Base-by-base conservation (phyloP, 1,140 invertebrate species). In the Dreissena rostriformis region DNA sequence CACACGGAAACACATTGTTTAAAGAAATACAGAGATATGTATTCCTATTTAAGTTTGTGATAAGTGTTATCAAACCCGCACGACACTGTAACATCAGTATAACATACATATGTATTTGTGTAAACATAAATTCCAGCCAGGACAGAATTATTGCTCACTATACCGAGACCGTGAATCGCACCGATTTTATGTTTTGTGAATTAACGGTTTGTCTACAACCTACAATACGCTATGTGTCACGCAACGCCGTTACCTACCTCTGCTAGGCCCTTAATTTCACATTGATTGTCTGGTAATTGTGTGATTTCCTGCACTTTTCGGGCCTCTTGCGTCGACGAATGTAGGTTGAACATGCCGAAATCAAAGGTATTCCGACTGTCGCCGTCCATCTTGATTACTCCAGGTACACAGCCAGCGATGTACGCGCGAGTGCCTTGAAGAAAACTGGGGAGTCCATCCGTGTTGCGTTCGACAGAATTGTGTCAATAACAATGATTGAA, bases 321-420 rank as follows among this genome's bases (percentile, higher is more conserved):
- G 14, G 51, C 57, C 17, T 79, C 52, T 53, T 39, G 24, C 8
- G 26, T 28, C 24, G n/a, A 65, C 11, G 28, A 19, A 52, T 79
- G 14, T 19, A 79, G 19, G 7, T 79, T 66, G 55, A 11, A 53
- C 53, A 79, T 39, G n/a, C 26, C 66, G 68, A 79, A 79, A 79
- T 79, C 77, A 53, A 68, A 79, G 22, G 70, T 53, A 5, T 70
- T 66, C n/a, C 53, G 29, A 53, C 55, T 55, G 53, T 65, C 22
- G 1, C 12, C 24, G 66, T 79, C 77, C 26, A 53, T 79, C 39
- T 29, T 28, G 10, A 79, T 79, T 67, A 29, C 51, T 63, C 65
- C 63, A n/a, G 77, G 49, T 70, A 79, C 22, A 79, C 53, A 19
- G 1, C 4, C 22, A 70, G 39, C 24, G 77, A 70, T 71, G 29